Percentiles rank a stretch among this genome's conserved stretches.
These are phyloP conservation scores for Lysandra coridon DNA, from an alignment of 2,888 invertebrate genomes.

Conservation along the genomic window DNA sequence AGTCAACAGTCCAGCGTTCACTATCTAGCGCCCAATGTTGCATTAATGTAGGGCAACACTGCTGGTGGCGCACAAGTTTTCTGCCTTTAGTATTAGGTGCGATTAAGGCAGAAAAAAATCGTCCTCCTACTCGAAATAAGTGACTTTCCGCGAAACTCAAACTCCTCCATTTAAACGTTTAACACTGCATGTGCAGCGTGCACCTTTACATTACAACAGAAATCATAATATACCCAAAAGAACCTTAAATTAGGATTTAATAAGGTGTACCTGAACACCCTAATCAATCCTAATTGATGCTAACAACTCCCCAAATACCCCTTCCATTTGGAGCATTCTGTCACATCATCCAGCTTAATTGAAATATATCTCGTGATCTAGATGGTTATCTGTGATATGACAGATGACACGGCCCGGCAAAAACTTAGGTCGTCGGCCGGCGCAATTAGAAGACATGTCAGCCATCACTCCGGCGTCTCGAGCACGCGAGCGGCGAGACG, in stretches of 20 bases:
- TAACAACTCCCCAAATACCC: neutral
- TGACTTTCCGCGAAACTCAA: no score
- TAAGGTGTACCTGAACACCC: neutral
- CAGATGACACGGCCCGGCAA: conserved; percentile 11
- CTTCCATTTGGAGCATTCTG: neutral
- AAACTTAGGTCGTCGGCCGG: conserved; percentile 53
- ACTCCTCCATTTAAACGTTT: no score
- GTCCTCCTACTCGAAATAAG: no score
- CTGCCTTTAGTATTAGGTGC: neutral
- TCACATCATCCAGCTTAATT: conserved; percentile 7
- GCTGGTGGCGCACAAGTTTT: neutral
- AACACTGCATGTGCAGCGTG: no score
- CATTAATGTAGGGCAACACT: neutral
- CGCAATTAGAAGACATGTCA: conserved; percentile 57
- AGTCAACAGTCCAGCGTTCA: neutral
- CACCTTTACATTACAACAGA: no score
- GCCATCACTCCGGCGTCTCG: conserved; percentile 50
- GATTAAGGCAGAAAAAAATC: neutral
- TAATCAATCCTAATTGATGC: neutral
- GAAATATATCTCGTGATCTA: conserved; percentile 10
- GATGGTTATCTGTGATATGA: conserved; percentile 23
- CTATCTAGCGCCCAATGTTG: neutral
- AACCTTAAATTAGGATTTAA: no score
- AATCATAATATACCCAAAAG: no score
- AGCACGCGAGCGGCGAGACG: conserved; percentile 48